Conservation (phyloP, 2,113 vertebrate species). For the Lates calcarifer region DNA sequence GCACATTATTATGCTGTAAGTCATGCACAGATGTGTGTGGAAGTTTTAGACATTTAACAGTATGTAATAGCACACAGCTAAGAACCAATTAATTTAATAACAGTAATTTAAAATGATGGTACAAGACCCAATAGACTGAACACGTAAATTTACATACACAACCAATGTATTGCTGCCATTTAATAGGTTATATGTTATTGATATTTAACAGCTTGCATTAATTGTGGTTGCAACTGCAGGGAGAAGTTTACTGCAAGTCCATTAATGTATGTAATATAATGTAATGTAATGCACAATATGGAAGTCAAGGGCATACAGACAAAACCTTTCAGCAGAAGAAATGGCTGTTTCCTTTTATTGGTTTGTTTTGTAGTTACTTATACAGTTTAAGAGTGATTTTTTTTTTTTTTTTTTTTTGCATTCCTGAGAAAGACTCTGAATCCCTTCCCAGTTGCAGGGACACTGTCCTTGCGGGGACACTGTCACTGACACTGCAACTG, state of each 20-base stretch:
- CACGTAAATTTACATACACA: constrained; percentile 15
- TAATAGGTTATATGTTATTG: constrained; percentile 9
- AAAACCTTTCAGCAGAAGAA: background rate
- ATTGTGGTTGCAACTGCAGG: background rate
- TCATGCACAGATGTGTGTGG: constrained; percentile 4
- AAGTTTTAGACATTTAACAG: constrained; percentile 20
- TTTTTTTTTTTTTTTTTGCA: background rate
- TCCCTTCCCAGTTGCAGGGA: background rate
- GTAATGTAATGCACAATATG: background rate
- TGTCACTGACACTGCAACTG: constrained; percentile 13
- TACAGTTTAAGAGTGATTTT: background rate
- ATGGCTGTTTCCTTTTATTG: background rate
- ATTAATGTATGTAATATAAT: constrained; percentile 19
- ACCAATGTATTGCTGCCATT: constrained; percentile 11
- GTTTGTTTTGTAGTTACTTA: background rate
- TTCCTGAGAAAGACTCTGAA: background rate
- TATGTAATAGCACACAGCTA: constrained; percentile 9
- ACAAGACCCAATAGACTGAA: background rate
- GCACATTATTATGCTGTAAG: constrained; percentile 26
- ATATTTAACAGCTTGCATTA: constrained; percentile 34
- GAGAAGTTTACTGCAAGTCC: background rate
- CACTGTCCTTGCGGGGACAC: background rate
- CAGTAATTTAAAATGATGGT: constrained; percentile 35
- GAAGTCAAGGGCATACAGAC: constrained; percentile 23
- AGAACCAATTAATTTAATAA: constrained; percentile 39